Evolutionary conservation across 2,797 vertebrate species (phyloP), one percentile per base, ranked within the genome.

Genomic region (Mormyrus hasselquistii): DNA sequence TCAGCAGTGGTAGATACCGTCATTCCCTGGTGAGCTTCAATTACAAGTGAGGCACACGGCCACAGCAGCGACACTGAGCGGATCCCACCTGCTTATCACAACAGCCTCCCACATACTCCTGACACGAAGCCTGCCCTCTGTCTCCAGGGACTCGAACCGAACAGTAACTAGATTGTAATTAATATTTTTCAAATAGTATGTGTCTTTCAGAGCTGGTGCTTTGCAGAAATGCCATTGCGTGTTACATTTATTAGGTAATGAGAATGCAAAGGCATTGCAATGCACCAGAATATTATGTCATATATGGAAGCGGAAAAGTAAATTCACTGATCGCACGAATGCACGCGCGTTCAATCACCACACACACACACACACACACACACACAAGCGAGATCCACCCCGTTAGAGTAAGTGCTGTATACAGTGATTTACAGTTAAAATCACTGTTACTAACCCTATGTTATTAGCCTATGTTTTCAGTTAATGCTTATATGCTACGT

Each of bases 81-180:
- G 82, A 86, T 89, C 62, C 62, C 88, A 89, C 88, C 88, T 89
- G 88, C 88, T 87, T 34, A n/a, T 44, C 47, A n/a, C 8, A 52
- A 34, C 65, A 88, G 55, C 88, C 88, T 89, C 88, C 88, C 88
- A 89, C 88, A 50, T 55, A 76, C 12, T 38, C 59, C 41, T 53
- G 8, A n/a, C 52, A 84, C 57, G 16, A 53, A 52, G 82, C 47
- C 29, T 86, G 88, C 82, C 12, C 57, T 14, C n/a, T 34, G 29
- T 25, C 88, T 29, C 57, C 44, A 22, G 55, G 62, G 62, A 19
- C 47, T 8, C 7, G 84, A 76, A 57, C 84, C 49, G 19, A 53
- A 76, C 25, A 12, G 47, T 34, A 55, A 44, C 25, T 73, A 25
- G 41, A 41, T 22, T 65, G 34, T 57, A 86, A 84, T 84, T 38